Base-by-base conservation (phyloP, 2,888 invertebrate species). In the Hirtodrosophila confusa region DNA sequence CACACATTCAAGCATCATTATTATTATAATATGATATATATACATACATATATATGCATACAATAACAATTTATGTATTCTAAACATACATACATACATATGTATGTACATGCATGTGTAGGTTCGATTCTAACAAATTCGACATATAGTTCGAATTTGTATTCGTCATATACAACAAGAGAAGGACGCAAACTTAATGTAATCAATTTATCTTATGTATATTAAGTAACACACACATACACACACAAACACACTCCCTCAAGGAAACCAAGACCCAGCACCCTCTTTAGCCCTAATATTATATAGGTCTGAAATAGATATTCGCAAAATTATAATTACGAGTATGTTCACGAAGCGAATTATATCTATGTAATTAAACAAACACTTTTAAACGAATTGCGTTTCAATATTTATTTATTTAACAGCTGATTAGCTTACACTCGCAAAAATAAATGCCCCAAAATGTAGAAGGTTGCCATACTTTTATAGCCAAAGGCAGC, bases 121-220 rank as follows among this genome's bases (percentile, higher is more conserved):
- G 48, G 56, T 65, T 45, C 29, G 17, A 17, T 17, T 17, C 17
- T 39, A 62, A 8, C 4, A 4, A 31, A 31, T 31, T 31, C 31
- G 31, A 31, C 4, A 31, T 31, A 31, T 31, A 8, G 31, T 3
- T 27, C 27, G 31, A 7, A 31, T 17, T 64, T 29, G 37, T 35
- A 29, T 62, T 54, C 57, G 51, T 58, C 56, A 63, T 40, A n/a
- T n/a, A n/a, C n/a, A n/a, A n/a, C n/a, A n/a, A n/a, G n/a, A 2
- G 17, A 17, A 17, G 17, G 7, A 71, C 49, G 50, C 62, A 56
- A 67, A 58, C 55, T 75, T 58, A 73, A 60, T 80, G 61, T 79
- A 85, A 76, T 79, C 80, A 79, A 79, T 73, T 83, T 79, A 83
- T 79, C 73, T 86, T 86, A 83, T 73, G 53, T 86, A 86, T 65